Evolutionary conservation across 2,113 vertebrate species (phyloP).

Genomic region (Falcunculus frontatus): DNA sequence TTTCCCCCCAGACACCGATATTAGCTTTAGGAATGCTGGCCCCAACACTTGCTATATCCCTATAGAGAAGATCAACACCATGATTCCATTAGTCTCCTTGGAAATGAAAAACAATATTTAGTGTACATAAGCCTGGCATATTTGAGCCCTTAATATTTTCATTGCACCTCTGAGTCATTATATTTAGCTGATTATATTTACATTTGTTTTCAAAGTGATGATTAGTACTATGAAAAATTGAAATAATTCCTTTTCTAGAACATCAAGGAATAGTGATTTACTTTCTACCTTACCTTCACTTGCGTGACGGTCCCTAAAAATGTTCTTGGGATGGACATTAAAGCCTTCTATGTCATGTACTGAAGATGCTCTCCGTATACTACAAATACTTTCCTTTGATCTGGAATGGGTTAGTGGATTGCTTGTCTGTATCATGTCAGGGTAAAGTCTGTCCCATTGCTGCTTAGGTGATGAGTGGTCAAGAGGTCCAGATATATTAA

Average conservation of each 20-base stretch:
- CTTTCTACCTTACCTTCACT: conserved; percentile 84
- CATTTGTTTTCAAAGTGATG: neutral
- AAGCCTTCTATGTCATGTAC: conserved; percentile 96
- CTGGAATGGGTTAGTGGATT: conserved; percentile 85
- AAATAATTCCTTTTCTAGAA: neutral
- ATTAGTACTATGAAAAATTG: neutral
- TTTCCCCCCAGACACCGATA: neutral
- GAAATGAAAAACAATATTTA: neutral
- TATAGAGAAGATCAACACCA: neutral
- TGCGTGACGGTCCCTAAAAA: conserved; percentile 87
- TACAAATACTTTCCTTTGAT: conserved; percentile 89
- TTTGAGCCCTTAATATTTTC: neutral
- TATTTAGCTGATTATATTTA: neutral
- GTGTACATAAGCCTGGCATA: neutral
- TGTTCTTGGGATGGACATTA: conserved; percentile 81
- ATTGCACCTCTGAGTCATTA: neutral
- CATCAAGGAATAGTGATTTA: neutral
- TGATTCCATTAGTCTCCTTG: neutral
- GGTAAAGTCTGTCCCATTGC: conserved; percentile 86
- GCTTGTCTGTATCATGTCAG: conserved; percentile 83
- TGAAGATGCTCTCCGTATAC: conserved; percentile 92
- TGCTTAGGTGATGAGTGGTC: conserved; percentile 93
- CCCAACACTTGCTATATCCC: neutral
- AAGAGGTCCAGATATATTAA: conserved; percentile 85
- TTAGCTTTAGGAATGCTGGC: neutral